phyloP scores from a whole-genome alignment of 2,113 vertebrate species.

The Nannospalax galili region DNA sequence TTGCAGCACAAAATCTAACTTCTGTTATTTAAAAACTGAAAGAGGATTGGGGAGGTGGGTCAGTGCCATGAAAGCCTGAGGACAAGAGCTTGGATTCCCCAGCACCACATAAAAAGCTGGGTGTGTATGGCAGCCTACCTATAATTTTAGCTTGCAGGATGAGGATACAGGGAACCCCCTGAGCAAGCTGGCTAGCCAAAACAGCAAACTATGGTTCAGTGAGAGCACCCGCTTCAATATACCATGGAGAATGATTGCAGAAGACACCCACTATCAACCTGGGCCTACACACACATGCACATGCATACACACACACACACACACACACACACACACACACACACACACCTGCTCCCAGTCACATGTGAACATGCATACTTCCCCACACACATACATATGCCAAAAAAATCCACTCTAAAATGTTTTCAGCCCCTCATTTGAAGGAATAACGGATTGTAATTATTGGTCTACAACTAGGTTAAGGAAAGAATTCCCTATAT shows the following conservation, averaged over 20 bases:
- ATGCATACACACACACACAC: too few species aligned
- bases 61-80: background rate
- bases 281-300: background rate
- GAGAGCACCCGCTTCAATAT: background rate
- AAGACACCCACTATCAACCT: background rate
- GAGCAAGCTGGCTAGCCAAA: background rate
- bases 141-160: background rate
- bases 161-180: background rate
- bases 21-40: conserved; percentile 35
- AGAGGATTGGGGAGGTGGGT: background rate
- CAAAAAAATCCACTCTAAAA: background rate
- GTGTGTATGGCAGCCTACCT: background rate
- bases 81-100: background rate
- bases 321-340: too few species aligned
- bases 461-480: background rate
- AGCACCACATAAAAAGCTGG: background rate
- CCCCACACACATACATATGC: background rate
- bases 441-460: background rate
- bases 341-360: background rate
- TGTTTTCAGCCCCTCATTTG: background rate
- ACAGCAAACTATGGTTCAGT: background rate
- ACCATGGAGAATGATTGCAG: background rate
- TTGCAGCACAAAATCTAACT: background rate
- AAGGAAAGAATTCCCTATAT: background rate
- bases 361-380: background rate